Base-by-base conservation (phyloP, 2,797 vertebrate genomes). In the Zalophus californianus region DNA sequence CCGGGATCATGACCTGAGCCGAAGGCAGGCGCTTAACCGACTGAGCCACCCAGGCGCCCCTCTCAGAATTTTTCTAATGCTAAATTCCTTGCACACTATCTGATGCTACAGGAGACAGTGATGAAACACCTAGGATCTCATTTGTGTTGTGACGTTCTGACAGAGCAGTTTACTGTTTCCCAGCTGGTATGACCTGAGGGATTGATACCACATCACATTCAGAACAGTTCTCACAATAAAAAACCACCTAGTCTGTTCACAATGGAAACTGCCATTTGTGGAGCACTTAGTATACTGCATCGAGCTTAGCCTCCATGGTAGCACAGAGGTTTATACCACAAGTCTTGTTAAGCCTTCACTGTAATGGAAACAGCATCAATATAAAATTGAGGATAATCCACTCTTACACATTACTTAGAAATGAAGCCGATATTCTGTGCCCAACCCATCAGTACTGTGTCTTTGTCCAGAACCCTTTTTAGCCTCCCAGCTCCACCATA, bases 261-360 rank as follows among this genome's bases (percentile, higher is more conserved):
- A 15, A 14, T 16, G 84, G n/a, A 77, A 70, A 91, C 20, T 50
- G 58, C 32, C 79, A 29, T 41, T 27, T 48, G 68, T 7, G 7
- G 25, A 87, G 75, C 38, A 58, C 21, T 32, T 7, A 11, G 10
- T 21, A 7, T 20, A 56, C 16, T 62, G 58, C 21, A 13, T 48
- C 60, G n/a, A 50, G 54, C 60, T 50, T 50, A 75, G 44, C 44
- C 73, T 75, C 73, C 73, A 50, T 73, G 52, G 48, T 38, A 66
- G 54, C 60, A 90, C 25, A 83, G 73, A 95, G 0, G 9, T 78
- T 92, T 66, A 73, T 35, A 44, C 35, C 18, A 89, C 92, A 84
- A 64, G 38, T 86, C 23, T 86, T 82, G 52, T 54, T 92, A 89
- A 94, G 62, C 48, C 48, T 72, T 97, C 68, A 56, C 21, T 56